Percentiles rank a stretch among this genome's conserved stretches.
Conservation (phyloP, 53 echinoderm and acorn worm genomes). For the Paelopatides confundens region DNA sequence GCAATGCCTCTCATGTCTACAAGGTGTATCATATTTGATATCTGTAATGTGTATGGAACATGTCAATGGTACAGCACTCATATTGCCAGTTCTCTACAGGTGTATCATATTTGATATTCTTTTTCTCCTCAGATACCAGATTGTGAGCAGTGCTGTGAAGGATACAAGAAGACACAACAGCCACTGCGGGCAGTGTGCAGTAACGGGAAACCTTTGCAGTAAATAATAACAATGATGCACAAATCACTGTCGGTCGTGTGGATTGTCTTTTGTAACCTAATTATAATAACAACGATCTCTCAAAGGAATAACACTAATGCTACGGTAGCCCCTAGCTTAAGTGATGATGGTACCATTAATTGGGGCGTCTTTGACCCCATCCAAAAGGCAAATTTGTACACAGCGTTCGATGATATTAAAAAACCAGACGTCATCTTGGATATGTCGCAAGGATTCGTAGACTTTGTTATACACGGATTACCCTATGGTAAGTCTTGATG, state of each 20-base stretch:
- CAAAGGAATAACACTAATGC: neutral
- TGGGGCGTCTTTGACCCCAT: constrained; percentile 28
- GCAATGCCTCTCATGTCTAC: too few relatives aligned
- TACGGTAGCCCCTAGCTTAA: neutral
- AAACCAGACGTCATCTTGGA: neutral
- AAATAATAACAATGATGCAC: neutral
- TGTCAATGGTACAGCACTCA: too few relatives aligned
- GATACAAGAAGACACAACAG: too few relatives aligned
- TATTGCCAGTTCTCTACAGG: too few relatives aligned
- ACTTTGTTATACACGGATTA: neutral
- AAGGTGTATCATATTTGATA: too few relatives aligned
- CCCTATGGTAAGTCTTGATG: constrained; percentile 10
- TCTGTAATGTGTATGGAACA: too few relatives aligned
- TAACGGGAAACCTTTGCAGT: neutral
- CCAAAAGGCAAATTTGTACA: neutral
- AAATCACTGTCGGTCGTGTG: neutral
- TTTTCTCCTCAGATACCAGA: too few relatives aligned
- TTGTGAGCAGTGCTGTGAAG: too few relatives aligned
- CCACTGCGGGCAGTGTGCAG: constrained; percentile 31
- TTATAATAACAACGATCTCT: neutral
- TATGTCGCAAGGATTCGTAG: neutral
- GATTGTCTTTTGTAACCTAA: neutral
- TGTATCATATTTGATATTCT: too few relatives aligned
- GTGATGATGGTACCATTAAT: neutral
- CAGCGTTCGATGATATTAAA: neutral